Base-by-base conservation (phyloP, 2,888 invertebrate species). In the Cosmopolites sordidus region DNA sequence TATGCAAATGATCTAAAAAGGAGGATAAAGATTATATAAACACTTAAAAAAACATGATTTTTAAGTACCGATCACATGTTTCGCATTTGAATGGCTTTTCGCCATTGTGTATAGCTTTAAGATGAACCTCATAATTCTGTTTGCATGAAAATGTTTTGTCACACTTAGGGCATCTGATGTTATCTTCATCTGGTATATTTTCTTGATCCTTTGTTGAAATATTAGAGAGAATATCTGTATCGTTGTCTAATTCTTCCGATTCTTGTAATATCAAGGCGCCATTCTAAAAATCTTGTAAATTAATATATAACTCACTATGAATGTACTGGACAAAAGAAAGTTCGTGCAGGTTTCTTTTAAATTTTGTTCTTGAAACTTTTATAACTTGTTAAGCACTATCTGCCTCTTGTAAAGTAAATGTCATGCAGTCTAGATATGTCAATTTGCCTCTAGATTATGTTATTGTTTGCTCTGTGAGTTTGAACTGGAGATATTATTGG, bases 71-170 rank as follows among this genome's bases (percentile, higher is more conserved):
- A 56, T 78, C 78, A 69, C 86, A 86, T 64, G 78, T 73, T 1
- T 63, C 68, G 68, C 86, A 86, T 42, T 65, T 67, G 71, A 80
- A 82, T 16, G 81, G 78, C 54, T 78, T 77, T 66, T 79, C 78
- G 46, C 79, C 79, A 33, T 75, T 71, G 67, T 86, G 84, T 11
- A 76, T 74, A 9, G 79, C 80, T 75, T 79, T 82, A 16, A 77
- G 70, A 66, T 83, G 83, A 42, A 80, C 66, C 22, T 83, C 82
- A 59, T 78, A 79, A 71, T 78, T 79, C 66, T 83, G 81, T 58
- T 81, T 82, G 43, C 76, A 78, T 49, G 76, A 75, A 61, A 83
- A 85, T 14, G 73, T 65, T 66, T 83, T 83, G n/a, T 78, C 76
- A 62, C 85, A 84, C 30, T 78, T 73, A 40, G 76, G 73, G 60